Evolutionary conservation across 2,113 vertebrate genomes (phyloP).

Genomic region (Xerus inauris): DNA sequence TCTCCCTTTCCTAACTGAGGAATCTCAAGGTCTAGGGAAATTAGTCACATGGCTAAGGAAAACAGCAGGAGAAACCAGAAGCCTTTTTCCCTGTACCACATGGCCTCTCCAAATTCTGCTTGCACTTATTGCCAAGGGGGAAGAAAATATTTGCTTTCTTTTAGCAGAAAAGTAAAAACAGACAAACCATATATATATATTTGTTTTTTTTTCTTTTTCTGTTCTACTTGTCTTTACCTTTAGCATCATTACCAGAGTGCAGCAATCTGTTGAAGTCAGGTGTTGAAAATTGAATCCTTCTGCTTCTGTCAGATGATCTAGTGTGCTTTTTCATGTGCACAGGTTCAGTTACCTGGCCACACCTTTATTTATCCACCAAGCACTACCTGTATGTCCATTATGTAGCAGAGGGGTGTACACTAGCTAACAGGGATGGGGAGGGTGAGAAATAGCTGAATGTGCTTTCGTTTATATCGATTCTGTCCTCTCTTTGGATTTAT

Average conservation of each 20-base stretch:
- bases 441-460: background rate
- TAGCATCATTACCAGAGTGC: background rate
- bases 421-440: background rate
- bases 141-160: background rate
- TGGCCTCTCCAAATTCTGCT: background rate
- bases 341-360: background rate
- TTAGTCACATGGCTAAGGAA: background rate
- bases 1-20: background rate
- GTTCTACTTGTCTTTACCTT: background rate
- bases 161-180: background rate
- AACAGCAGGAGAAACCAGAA: background rate
- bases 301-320: background rate
- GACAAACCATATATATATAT: no score
- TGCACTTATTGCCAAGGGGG: rapidly evolving
- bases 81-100: no score
- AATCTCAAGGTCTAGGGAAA: background rate
- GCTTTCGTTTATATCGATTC: background rate
- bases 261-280: background rate
- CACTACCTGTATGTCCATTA: background rate
- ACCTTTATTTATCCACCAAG: background rate
- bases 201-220: background rate
- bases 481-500: background rate
- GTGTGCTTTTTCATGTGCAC: background rate
- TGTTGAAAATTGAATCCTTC: background rate
- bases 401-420: background rate